Evolutionary conservation across 1,140 invertebrate genomes (phyloP).

Genomic region (Drosophila takahashii): DNA sequence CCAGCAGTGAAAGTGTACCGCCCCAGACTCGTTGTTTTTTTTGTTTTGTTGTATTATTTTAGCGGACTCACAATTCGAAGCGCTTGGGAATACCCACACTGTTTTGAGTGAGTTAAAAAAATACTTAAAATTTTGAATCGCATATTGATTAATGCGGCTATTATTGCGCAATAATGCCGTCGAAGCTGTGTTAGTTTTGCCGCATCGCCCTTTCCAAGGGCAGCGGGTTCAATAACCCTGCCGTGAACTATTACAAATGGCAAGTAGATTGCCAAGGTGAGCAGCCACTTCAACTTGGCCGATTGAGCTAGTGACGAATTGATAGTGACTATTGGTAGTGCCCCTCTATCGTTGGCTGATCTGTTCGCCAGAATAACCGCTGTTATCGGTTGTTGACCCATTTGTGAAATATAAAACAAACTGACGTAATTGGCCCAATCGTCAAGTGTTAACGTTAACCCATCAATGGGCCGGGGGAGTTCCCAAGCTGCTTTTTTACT

Average conservation of each 20-base stretch:
- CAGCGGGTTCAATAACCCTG: constrained; percentile 14
- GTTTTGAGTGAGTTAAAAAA: neutral
- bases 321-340: constrained; percentile 6
- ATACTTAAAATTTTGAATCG: neutral
- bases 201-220: constrained; percentile 22
- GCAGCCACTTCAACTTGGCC: constrained; percentile 13
- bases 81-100: constrained; percentile 15
- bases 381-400: constrained; percentile 25
- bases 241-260: constrained; percentile 23
- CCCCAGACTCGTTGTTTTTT: constrained; percentile 2
- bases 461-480: neutral
- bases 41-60: constrained; percentile 3
- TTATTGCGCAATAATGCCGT: constrained; percentile 18
- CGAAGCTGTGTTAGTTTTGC: neutral
- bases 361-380: neutral
- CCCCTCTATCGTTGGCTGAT: constrained; percentile 11
- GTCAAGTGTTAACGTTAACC: constrained; percentile 3
- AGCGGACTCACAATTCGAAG: neutral
- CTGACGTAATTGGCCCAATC: constrained; percentile 6
- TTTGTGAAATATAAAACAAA: neutral
- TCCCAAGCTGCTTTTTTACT: neutral
- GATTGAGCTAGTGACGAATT: constrained; percentile 1
- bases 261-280: constrained; percentile 21
- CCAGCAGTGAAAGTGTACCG: constrained; percentile 22
- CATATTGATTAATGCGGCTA: constrained; percentile 24